Conservation (phyloP, 1,140 invertebrate genomes). For the Trichonephila clavipes region DNA sequence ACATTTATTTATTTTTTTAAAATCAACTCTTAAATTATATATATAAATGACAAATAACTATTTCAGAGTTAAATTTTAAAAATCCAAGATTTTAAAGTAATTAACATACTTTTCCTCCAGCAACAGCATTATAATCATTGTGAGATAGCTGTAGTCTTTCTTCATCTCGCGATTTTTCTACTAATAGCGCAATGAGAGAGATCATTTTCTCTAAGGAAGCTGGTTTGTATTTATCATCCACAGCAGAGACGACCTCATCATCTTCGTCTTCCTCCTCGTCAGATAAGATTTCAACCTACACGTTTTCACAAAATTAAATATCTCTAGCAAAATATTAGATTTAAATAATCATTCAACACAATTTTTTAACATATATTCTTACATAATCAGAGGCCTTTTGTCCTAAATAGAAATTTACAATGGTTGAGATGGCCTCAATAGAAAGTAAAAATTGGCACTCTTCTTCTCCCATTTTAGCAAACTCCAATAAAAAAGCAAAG, state of each 20-base stretch:
- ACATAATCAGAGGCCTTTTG: constrained; percentile 87
- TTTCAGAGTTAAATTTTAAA: not conserved
- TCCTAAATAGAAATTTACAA: constrained; percentile 95
- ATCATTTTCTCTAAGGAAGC: constrained; percentile 98
- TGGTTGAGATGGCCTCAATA: constrained; percentile 92
- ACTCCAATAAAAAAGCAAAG: constrained; percentile 94
- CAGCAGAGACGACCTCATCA: constrained; percentile 84
- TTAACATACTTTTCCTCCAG: constrained; percentile 88
- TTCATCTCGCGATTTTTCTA: constrained; percentile 91
- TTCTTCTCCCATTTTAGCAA: constrained; percentile 96
- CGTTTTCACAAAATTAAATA: constrained; percentile 7
- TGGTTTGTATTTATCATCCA: constrained; percentile 89
- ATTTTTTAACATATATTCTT: constrained; percentile 75
- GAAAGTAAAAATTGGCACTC: constrained; percentile 93
- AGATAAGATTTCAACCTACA: constrained; percentile 82
- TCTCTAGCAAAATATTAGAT: not conserved
- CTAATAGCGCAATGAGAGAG: constrained; percentile 90
- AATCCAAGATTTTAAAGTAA: not conserved
- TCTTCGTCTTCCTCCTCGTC: constrained; percentile 91
- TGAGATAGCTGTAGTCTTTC: constrained; percentile 88
- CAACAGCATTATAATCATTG: constrained; percentile 90
- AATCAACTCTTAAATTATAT: too few relatives aligned
- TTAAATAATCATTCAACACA: not conserved
- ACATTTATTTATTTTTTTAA: too few relatives aligned
- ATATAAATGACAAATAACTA: constrained; percentile 77